Conservation (phyloP, 2,113 vertebrate species). For the Sorex fumeus region DNA sequence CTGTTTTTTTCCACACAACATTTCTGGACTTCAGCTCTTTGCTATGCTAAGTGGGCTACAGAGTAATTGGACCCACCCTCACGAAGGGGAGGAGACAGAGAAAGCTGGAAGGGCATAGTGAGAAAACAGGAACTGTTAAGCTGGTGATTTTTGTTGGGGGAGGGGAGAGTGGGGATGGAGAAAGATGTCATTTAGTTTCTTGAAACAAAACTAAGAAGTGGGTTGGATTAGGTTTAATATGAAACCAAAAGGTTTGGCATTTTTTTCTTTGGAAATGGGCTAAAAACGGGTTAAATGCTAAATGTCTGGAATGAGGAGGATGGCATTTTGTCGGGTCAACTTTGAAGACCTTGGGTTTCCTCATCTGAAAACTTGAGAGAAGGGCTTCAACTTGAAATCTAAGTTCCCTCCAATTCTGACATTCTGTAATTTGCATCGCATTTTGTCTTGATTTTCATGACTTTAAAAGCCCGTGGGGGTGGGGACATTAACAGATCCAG, state of each 20-base stretch:
- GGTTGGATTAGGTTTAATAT: slow-evolving; percentile 26
- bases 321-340: background rate
- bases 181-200: background rate
- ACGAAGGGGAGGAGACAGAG: slow-evolving; percentile 58
- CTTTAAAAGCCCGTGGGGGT: background rate
- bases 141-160: slow-evolving; percentile 29
- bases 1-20: slow-evolving; percentile 66
- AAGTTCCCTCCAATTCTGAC: background rate
- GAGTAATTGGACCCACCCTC: slow-evolving; percentile 76
- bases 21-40: slow-evolving; percentile 79
- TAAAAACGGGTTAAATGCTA: background rate
- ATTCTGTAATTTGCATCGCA: background rate
- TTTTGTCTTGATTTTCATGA: background rate
- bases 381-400: slow-evolving; percentile 20
- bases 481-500: background rate
- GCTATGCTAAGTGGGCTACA: slow-evolving; percentile 79
- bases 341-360: slow-evolving; percentile 3
- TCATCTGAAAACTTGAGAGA: slow-evolving; percentile 52
- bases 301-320: slow-evolving; percentile 38
- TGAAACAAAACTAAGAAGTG: slow-evolving; percentile 36
- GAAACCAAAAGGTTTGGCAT: slow-evolving; percentile 57
- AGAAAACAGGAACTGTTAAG: slow-evolving; percentile 67
- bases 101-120: slow-evolving; percentile 65
- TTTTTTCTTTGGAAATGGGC: slow-evolving; percentile 15
- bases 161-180: background rate